phyloP scores from a whole-genome alignment of 2,797 vertebrate species.

The Karalla daura region DNA sequence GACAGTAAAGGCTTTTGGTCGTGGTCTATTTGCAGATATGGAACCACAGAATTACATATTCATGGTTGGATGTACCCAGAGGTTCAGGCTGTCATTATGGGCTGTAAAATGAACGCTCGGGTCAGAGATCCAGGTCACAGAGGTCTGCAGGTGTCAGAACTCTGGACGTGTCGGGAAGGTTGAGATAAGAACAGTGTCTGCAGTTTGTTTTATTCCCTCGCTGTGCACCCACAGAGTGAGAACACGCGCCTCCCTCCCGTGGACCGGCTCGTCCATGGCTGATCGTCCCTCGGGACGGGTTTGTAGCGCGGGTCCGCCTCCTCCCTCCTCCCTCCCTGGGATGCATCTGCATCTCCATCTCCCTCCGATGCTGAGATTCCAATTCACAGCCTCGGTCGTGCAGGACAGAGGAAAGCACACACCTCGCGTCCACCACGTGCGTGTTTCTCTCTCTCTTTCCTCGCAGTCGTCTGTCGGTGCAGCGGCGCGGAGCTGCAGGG shows the following conservation, averaged over 20 bases:
- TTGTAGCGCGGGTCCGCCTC: neutral
- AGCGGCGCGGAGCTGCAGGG: conserved; percentile 4
- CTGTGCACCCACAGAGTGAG: conserved; percentile 16
- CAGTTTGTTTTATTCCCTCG: neutral
- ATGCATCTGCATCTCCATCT: neutral
- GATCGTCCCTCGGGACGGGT: neutral
- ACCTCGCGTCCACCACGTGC: neutral
- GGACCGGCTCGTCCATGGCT: neutral
- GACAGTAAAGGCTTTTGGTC: no score
- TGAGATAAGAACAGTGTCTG: neutral
- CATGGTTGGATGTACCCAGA: no score
- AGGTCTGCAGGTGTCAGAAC: no score
- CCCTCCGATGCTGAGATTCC: neutral
- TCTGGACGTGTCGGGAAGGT: no score
- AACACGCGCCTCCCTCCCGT: neutral
- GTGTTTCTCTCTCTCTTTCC: conserved; percentile 2
- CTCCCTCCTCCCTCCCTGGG: neutral
- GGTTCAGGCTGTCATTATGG: no score
- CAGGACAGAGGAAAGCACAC: neutral
- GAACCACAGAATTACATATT: no score
- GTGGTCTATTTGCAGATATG: no score
- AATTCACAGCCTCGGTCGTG: conserved; percentile 3
- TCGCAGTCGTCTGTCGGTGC: conserved; percentile 3
- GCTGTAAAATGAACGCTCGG: no score
- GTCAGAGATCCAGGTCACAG: no score